A percentile compares a stretch with the other conserved stretches of the same genome.
phyloP scores from a whole-genome alignment of 2,113 vertebrate species.

The Narcine bancroftii region DNA sequence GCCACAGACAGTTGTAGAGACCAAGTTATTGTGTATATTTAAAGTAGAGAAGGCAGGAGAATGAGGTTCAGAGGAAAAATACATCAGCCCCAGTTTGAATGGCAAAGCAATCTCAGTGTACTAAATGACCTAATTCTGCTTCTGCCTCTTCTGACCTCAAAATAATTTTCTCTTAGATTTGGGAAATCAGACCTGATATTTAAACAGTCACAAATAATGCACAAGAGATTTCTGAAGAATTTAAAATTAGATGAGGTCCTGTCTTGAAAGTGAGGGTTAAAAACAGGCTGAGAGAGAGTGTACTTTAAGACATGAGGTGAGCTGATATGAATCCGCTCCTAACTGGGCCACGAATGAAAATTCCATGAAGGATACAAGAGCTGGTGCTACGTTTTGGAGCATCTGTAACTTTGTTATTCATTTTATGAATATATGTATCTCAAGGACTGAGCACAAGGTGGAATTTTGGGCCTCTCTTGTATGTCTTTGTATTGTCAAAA shows the following conservation, averaged over 20 bases:
- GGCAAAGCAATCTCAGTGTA: too few species aligned
- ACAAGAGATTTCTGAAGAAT: background rate
- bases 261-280: background rate
- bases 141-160: too few species aligned
- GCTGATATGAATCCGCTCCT: background rate
- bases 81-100: too few species aligned
- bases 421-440: background rate
- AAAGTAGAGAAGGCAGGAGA: too few species aligned
- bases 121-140: too few species aligned
- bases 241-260: background rate
- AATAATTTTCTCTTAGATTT: background rate
- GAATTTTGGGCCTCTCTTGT: background rate
- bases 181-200: background rate
- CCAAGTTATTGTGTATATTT: too few species aligned
- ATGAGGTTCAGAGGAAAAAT: too few species aligned
- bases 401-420: background rate
- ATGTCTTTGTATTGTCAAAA: background rate
- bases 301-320: background rate
- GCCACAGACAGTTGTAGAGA: too few species aligned
- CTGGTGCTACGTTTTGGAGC: background rate
- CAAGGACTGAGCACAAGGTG: background rate
- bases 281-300: background rate
- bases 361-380: background rate
- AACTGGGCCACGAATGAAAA: background rate
- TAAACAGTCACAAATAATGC: background rate